Evolutionary conservation across 2,113 vertebrate genomes (phyloP), one percentile per base, ranked within the genome.

Genomic region (Seriola quinqueradiata): DNA sequence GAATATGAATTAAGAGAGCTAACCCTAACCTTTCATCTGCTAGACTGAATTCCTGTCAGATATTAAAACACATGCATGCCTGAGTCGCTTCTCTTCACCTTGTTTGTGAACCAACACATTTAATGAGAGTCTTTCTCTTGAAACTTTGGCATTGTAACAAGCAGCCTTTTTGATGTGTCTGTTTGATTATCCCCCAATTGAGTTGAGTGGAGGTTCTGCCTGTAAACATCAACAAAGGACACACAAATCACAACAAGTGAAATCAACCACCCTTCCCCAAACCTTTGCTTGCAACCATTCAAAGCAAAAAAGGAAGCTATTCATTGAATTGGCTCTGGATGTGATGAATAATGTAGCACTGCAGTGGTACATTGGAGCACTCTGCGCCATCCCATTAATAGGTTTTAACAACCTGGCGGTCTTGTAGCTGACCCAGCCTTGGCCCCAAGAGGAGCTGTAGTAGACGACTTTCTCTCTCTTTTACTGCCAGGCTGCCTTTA

Each of bases 311-410:
- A 55, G 59, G 66, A 86, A 90, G 66, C 70, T 79, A 60, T 89
- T 89, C 85, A 82, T 66, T 85, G 87, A 93, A 86, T 88, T 61
- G 80, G 83, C 79, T 85, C 57, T 50, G 25, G 83, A 69, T 83
- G 81, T 85, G 79, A 93, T 94, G 88, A 92, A 93, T 93, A 90
- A 94, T 94, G 93, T 85, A 94, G 87, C 81, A 82, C 77, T 80
- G 87, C 90, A 79, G 90, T 80, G 89, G 79, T 91, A 83, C 85
- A 74, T 46, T 54, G 85, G 77, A 88, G 72, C 76, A 90, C 75
- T 86, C 81, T 75, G 81, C 71, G 19, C 86, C 79, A 79, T 86
- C 82, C 87, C 88, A 90, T 86, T 93, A 93, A 94, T 93, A 84
- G 91, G 77, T 92, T 93, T 94, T 91, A 92, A 94, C 93, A 94